Conservation (phyloP, 2,888 invertebrate genomes). For the Hesperia comma region DNA sequence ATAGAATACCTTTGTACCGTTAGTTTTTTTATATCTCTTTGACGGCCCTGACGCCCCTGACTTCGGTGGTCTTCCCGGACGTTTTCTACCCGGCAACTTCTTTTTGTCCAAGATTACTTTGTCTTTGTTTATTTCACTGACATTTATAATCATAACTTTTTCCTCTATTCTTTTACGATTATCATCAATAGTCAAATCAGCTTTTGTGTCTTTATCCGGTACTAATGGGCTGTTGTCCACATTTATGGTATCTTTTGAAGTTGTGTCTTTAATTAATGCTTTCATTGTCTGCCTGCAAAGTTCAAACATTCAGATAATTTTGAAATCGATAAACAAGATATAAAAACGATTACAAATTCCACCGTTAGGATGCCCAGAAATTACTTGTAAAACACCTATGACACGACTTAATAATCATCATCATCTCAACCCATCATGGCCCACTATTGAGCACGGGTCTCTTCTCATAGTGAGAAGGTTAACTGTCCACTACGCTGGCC, state of each 20-base stretch:
- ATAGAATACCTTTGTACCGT: neutral
- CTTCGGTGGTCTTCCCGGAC: constrained; percentile 30
- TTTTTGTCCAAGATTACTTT: neutral
- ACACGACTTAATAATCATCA: too few relatives aligned
- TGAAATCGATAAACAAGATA: too few relatives aligned
- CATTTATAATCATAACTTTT: neutral
- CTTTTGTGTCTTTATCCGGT: constrained; percentile 21
- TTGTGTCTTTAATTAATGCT: constrained; percentile 44
- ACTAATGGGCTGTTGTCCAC: constrained; percentile 37
- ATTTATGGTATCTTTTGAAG: constrained; percentile 41
- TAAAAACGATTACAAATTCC: too few relatives aligned
- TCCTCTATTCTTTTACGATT: neutral
- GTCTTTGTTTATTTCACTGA: neutral
- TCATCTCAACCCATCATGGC: too few relatives aligned
- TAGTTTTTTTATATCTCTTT: constrained; percentile 23
- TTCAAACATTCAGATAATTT: neutral
- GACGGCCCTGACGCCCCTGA: constrained; percentile 35
- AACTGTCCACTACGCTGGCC: too few relatives aligned
- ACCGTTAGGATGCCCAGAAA: too few relatives aligned
- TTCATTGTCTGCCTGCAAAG: constrained; percentile 59
- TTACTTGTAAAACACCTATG: too few relatives aligned
- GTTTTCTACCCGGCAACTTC: constrained; percentile 15
- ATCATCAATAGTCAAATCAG: constrained; percentile 1
- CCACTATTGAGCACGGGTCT: too few relatives aligned
- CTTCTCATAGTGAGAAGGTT: too few relatives aligned